Conservation (phyloP, 2,888 invertebrate species). For the Ectemnius lituratus region DNA sequence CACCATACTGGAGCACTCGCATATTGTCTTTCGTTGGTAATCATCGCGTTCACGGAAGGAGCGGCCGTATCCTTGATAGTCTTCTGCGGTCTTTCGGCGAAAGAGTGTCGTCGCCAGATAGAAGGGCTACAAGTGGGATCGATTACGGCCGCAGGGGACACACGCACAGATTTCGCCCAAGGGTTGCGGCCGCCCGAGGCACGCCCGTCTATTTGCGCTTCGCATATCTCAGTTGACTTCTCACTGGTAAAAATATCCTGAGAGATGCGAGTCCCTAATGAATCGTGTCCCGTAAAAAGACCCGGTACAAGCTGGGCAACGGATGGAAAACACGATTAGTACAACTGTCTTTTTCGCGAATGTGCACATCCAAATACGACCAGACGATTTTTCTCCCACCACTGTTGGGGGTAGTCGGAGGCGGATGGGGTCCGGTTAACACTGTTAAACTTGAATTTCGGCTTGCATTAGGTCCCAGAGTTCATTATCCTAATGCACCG, state of each 20-base stretch:
- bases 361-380: too few species aligned
- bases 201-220: background rate
- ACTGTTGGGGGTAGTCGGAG: background rate
- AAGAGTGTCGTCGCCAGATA: constrained; percentile 31
- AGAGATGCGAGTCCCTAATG: constrained; percentile 3
- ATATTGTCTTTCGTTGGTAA: constrained; percentile 37
- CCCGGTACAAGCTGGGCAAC: too few species aligned
- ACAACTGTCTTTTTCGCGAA: too few species aligned
- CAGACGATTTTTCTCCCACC: constrained; percentile 5
- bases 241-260: background rate
- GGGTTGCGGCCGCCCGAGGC: background rate
- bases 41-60: constrained; percentile 47
- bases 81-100: constrained; percentile 43
- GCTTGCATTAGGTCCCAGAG: constrained; percentile 43
- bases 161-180: constrained; percentile 9
- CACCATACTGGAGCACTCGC: constrained; percentile 17
- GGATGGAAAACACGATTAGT: too few species aligned
- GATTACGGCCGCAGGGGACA: constrained; percentile 20
- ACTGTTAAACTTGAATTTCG: constrained; percentile 42
- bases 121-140: constrained; percentile 19
- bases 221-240: constrained; percentile 16
- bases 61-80: constrained; percentile 35
- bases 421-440: constrained; percentile 14
- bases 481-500: constrained; percentile 63
- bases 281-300: background rate